These are phyloP conservation scores for Melanargia galathea DNA, from an alignment of 2,888 invertebrate species.

Conservation along the genomic window DNA sequence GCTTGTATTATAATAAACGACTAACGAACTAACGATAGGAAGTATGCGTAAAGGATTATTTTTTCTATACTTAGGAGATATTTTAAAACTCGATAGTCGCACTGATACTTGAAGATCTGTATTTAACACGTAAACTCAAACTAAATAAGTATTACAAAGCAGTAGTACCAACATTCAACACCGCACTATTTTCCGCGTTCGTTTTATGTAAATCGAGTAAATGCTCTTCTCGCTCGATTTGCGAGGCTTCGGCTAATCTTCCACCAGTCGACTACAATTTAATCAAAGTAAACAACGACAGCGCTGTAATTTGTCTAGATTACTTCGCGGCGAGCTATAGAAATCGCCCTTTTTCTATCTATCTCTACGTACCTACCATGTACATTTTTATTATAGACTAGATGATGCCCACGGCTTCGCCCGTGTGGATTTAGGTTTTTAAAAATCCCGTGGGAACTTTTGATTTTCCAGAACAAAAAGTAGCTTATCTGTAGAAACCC, in stretches of 20 bases:
- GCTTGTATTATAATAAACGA: too few relatives aligned
- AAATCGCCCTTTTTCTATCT: conserved; percentile 77
- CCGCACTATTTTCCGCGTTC: conserved; percentile 50
- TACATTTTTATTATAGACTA: conserved; percentile 28
- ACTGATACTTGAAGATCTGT: too few relatives aligned
- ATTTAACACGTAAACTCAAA: background rate
- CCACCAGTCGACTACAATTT: conserved; percentile 80
- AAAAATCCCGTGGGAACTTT: too few relatives aligned
- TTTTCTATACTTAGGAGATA: too few relatives aligned
- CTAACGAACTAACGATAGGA: too few relatives aligned
- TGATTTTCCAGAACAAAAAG: too few relatives aligned
- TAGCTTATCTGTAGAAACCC: too few relatives aligned
- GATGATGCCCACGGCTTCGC: too few relatives aligned
- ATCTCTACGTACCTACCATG: conserved; percentile 54
- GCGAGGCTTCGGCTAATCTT: conserved; percentile 79
- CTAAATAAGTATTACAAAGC: background rate
- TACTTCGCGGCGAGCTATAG: conserved; percentile 78
- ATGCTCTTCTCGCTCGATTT: conserved; percentile 77
- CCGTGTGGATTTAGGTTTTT: too few relatives aligned
- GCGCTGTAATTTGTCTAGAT: conserved; percentile 80
- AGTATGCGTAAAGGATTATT: too few relatives aligned
- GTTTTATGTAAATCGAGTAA: conserved; percentile 78
- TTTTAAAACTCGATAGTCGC: too few relatives aligned
- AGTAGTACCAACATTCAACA: background rate
- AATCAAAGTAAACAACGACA: conserved; percentile 81